Percentiles rank a stretch among this genome's conserved stretches.
phyloP scores from a whole-genome alignment of 2,113 vertebrate species.

The Chamaea fasciata region DNA sequence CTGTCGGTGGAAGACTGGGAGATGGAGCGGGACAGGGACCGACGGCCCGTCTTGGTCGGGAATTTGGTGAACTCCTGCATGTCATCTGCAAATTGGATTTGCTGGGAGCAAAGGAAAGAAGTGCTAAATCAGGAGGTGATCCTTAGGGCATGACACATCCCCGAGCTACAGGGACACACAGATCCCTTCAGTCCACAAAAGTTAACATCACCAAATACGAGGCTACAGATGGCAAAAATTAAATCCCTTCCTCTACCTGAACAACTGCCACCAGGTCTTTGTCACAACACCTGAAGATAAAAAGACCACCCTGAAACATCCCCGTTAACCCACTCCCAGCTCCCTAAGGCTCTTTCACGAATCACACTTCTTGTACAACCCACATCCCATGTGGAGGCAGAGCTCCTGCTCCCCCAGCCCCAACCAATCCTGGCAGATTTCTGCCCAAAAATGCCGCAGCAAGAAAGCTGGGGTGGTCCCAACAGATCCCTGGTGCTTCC shows the following conservation, averaged over 20 bases:
- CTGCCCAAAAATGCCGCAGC: neutral
- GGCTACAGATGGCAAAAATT: neutral
- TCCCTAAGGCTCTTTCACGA: neutral
- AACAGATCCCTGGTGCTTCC: neutral
- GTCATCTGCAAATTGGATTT: slow-evolving; percentile 99
- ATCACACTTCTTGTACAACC: neutral
- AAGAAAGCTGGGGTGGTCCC: neutral
- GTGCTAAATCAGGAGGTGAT: neutral
- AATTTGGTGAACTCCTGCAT: slow-evolving; percentile 98
- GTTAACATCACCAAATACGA: neutral
- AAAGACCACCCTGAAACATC: neutral
- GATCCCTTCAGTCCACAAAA: neutral
- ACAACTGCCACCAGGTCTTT: neutral
- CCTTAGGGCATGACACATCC: fast-evolving
- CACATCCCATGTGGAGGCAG: neutral
- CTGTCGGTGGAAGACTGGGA: slow-evolving; percentile 98
- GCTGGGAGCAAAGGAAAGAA: slow-evolving; percentile 56
- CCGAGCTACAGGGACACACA: fast-evolving
- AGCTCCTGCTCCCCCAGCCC: neutral
- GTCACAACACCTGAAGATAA: neutral
- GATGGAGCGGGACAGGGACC: slow-evolving; percentile 94
- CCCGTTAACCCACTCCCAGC: neutral
- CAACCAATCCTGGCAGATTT: fast-evolving
- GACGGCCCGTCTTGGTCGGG: slow-evolving; percentile 92
- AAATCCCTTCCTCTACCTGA: neutral